Conservation (phyloP, 1,140 invertebrate genomes). For the Anastatus disparis region DNA sequence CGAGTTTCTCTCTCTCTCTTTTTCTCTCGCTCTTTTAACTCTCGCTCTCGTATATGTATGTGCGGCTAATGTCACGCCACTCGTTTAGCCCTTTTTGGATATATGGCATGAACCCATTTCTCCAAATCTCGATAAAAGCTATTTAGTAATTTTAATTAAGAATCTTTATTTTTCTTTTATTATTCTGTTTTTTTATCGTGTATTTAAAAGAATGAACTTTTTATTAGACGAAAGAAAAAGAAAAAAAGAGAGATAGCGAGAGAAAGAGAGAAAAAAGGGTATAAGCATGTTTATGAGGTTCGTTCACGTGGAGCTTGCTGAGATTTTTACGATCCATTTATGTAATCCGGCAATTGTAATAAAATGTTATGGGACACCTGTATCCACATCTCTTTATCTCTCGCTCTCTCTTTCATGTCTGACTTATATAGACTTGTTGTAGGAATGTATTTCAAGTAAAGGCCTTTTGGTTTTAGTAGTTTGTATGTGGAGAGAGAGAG, state of each 20-base stretch:
- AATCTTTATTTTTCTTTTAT: constrained; percentile 10
- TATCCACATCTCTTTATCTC: background rate
- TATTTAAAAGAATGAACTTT: too few relatives aligned
- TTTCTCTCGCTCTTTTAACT: background rate
- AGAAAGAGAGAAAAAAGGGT: background rate
- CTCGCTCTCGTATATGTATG: background rate
- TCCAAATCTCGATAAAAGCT: too few relatives aligned
- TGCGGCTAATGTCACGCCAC: background rate
- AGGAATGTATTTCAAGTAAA: too few relatives aligned
- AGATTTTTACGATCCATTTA: constrained; percentile 4
- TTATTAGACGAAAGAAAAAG: too few relatives aligned
- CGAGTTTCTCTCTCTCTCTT: constrained; percentile 7
- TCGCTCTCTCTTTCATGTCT: too few relatives aligned
- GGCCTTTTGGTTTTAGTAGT: too few relatives aligned
- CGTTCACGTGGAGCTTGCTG: background rate
- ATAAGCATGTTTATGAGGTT: constrained; percentile 9
- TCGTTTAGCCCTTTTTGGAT: too few relatives aligned
- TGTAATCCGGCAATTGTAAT: constrained; percentile 32
- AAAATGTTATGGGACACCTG: constrained; percentile 39
- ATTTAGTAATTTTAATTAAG: too few relatives aligned
- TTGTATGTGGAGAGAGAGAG: too few relatives aligned
- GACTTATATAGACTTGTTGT: too few relatives aligned
- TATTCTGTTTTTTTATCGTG: background rate
- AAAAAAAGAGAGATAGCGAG: background rate
- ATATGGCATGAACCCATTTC: too few relatives aligned